A percentile compares a stretch with the other conserved stretches of the same genome.
Evolutionary conservation across 2,888 invertebrate species (phyloP).

Genomic region (Scotopteryx bipunctaria): DNA sequence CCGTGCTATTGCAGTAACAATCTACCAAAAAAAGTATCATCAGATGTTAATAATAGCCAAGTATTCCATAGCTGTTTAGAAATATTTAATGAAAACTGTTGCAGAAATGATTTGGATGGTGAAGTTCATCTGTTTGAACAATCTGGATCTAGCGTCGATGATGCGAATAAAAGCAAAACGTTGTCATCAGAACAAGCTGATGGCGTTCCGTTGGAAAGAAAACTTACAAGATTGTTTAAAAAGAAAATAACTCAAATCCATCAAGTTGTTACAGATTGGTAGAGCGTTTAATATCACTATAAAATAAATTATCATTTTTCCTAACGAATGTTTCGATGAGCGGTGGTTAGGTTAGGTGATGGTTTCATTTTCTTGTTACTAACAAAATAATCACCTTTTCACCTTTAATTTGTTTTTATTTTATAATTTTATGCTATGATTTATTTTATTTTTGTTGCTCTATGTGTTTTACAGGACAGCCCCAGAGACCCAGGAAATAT

Average conservation of each 20-base stretch:
- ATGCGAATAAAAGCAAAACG: not conserved
- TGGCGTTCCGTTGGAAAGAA: conserved; percentile 13
- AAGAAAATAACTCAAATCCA: conserved; percentile 60
- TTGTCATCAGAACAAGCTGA: conserved; percentile 7
- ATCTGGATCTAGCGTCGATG: not conserved
- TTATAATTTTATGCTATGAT: conserved; percentile 41
- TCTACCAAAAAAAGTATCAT: conserved; percentile 22
- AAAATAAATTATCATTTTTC: too few species aligned
- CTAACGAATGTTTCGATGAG: too few species aligned
- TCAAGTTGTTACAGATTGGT: conserved; percentile 54
- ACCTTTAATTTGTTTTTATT: conserved; percentile 19
- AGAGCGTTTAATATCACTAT: conserved; percentile 2
- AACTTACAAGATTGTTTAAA: conserved; percentile 38
- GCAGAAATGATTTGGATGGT: conserved; percentile 22
- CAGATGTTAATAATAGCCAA: conserved; percentile 35
- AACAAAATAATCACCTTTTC: conserved; percentile 15
- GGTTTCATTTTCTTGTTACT: conserved; percentile 4
- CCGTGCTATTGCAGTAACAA: conserved; percentile 57
- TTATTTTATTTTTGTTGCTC: conserved; percentile 68
- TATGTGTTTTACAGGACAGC: conserved; percentile 81
- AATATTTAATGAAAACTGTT: conserved; percentile 26
- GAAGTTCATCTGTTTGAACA: conserved; percentile 15
- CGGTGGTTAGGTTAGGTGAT: too few species aligned
- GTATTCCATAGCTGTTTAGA: conserved; percentile 55
- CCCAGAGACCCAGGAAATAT: conserved; percentile 77